A percentile compares a stretch with the other conserved stretches of the same genome.
Evolutionary conservation across 2,888 invertebrate genomes (phyloP).

Genomic region (Furcula furcula): DNA sequence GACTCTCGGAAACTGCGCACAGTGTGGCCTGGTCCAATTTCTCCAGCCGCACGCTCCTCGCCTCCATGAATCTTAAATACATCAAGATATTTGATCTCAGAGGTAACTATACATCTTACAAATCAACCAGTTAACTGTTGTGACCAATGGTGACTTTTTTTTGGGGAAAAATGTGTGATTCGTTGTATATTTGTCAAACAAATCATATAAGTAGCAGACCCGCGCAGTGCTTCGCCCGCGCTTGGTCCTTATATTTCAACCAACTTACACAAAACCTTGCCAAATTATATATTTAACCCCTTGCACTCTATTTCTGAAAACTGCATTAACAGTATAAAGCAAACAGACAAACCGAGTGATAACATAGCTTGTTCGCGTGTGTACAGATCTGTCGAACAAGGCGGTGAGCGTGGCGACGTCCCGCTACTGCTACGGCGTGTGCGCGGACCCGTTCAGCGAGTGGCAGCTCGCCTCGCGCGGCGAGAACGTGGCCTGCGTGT

Average conservation of each 20-base stretch:
- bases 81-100: slow-evolving; percentile 94
- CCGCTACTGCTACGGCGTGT: slow-evolving; percentile 92
- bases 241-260: too few species aligned
- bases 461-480: slow-evolving; percentile 92
- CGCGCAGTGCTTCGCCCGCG: too few species aligned
- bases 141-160: too few species aligned
- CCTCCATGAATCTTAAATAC: slow-evolving; percentile 95
- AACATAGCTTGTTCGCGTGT: not conserved
- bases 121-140: too few species aligned
- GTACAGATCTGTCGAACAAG: slow-evolving; percentile 85
- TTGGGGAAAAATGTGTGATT: too few species aligned
- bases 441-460: slow-evolving; percentile 89
- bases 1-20: slow-evolving; percentile 91
- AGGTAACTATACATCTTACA: slow-evolving; percentile 77
- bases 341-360: too few species aligned
- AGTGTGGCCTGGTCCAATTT: slow-evolving; percentile 92
- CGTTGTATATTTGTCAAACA: too few species aligned
- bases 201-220: too few species aligned
- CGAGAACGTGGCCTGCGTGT: slow-evolving; percentile 90
- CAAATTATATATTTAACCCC: too few species aligned
- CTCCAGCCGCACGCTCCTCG: slow-evolving; percentile 88
- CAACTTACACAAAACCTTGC: too few species aligned
- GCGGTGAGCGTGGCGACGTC: slow-evolving; percentile 85
- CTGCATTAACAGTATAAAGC: too few species aligned
- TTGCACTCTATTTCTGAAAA: too few species aligned